phyloP scores from a whole-genome alignment of 2,888 invertebrate species.

The Vannuccia rotundouncinata region DNA sequence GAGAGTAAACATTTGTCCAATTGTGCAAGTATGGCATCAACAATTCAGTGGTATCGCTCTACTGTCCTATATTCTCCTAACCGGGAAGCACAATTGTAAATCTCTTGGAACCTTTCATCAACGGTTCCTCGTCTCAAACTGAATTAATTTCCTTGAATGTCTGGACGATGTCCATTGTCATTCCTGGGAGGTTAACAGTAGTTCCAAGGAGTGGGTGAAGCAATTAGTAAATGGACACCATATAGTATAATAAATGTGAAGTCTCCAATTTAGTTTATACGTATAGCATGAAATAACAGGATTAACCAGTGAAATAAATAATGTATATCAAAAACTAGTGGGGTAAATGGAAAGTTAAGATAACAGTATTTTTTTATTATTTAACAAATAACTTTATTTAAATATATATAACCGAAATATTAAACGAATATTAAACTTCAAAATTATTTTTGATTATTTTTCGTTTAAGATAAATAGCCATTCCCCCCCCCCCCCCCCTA shows the following conservation, averaged over 20 bases:
- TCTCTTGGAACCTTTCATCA: neutral
- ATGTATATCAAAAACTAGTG: no score
- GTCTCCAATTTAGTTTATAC: neutral
- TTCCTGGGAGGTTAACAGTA: neutral
- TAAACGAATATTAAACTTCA: no score
- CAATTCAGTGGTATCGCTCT: neutral
- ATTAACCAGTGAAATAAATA: no score
- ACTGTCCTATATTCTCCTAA: neutral
- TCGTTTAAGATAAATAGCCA: no score
- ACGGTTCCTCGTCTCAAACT: neutral
- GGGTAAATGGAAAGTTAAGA: no score
- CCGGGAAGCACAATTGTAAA: neutral
- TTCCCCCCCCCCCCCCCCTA: no score
- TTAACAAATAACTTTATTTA: no score
- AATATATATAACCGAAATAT: no score
- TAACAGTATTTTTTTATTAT: no score
- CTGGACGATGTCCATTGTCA: neutral
- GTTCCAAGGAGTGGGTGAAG: neutral
- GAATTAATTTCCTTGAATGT: neutral
- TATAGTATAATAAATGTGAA: neutral
- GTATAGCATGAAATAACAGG: no score
- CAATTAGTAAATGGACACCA: neutral
- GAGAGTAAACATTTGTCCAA: neutral
- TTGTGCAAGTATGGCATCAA: neutral
- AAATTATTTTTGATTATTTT: no score